Percentiles rank a stretch among this genome's conserved stretches.
Conservation (phyloP, 2,797 vertebrate genomes). For the Falco cherrug region DNA sequence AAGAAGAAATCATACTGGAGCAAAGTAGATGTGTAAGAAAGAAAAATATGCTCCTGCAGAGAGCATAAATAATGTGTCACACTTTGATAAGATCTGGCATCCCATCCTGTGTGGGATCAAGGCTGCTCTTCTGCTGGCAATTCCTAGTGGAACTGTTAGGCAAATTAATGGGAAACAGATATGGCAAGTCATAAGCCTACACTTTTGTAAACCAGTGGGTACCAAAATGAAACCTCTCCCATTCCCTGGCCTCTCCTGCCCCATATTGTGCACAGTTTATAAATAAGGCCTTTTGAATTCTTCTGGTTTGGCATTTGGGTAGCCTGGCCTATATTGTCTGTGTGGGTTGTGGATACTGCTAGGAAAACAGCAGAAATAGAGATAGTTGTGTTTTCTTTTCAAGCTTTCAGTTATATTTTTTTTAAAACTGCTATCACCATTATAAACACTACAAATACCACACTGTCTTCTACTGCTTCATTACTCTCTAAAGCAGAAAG, state of each 20-base stretch:
- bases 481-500: conserved; percentile 1
- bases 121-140: background rate
- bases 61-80: background rate
- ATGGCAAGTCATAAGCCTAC: background rate
- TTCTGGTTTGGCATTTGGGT: background rate
- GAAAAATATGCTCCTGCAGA: background rate
- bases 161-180: background rate
- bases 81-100: background rate
- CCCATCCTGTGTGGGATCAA: background rate
- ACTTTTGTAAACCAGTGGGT: background rate
- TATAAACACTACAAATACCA: background rate
- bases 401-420: background rate
- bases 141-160: background rate
- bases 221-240: background rate
- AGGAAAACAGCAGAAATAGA: background rate
- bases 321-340: background rate
- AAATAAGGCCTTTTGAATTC: background rate
- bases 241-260: background rate
- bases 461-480: background rate
- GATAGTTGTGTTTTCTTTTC: background rate
- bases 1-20: background rate
- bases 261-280: background rate
- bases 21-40: background rate
- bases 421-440: background rate
- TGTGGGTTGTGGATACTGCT: background rate